Evolutionary conservation across 2,797 vertebrate genomes (phyloP).

Genomic region (Cossypha dichroa): DNA sequence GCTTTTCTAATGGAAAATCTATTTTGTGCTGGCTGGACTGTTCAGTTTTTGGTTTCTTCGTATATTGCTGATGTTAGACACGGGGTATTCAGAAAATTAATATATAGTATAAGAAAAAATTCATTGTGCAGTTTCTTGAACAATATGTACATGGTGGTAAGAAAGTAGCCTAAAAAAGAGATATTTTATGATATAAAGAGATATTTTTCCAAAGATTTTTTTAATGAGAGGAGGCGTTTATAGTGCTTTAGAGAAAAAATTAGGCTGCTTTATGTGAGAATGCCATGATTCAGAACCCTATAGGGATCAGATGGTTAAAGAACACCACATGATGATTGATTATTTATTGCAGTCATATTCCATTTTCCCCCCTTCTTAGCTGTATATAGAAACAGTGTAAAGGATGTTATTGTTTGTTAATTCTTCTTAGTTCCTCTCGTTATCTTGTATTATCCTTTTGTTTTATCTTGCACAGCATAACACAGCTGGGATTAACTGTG

Average conservation of each 20-base stretch:
- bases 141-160: rapidly evolving
- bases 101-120: background rate
- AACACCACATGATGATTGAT: background rate
- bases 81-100: background rate
- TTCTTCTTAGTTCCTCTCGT: background rate
- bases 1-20: background rate
- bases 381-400: background rate
- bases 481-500: constrained; percentile 93
- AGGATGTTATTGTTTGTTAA: constrained; percentile 1
- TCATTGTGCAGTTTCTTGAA: background rate
- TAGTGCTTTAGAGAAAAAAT: background rate
- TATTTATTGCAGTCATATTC: background rate
- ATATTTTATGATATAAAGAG: background rate
- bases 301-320: background rate
- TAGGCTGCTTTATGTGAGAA: background rate
- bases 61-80: background rate
- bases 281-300: background rate
- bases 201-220: background rate
- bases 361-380: background rate
- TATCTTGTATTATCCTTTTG: background rate
- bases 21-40: background rate
- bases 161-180: background rate
- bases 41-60: background rate
- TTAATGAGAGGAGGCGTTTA: background rate
- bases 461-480: constrained; percentile 82